Percentiles rank a stretch among this genome's conserved stretches.
Evolutionary conservation across 2,888 invertebrate genomes (phyloP).

Genomic region (Agrochola litura): DNA sequence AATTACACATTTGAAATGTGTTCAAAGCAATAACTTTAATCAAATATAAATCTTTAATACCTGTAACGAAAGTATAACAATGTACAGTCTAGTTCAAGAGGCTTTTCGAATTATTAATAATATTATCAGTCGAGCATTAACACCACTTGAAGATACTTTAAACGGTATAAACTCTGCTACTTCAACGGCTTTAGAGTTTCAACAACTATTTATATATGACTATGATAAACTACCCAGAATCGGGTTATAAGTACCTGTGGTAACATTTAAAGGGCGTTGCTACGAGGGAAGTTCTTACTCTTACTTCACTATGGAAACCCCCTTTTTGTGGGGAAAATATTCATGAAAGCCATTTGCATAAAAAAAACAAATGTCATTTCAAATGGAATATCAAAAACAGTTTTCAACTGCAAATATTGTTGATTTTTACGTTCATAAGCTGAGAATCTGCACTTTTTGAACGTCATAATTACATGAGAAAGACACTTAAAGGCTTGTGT

Average conservation of each 20-base stretch:
- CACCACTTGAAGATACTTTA: slow-evolving; percentile 41
- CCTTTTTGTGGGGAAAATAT: background rate
- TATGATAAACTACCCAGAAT: background rate
- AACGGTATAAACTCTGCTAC: slow-evolving; percentile 31
- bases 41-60: background rate
- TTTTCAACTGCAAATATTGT: no score
- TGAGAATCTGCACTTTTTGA: background rate
- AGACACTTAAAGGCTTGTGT: no score
- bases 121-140: slow-evolving; percentile 45
- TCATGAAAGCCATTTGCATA: background rate
- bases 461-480: background rate
- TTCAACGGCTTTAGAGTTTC: slow-evolving; percentile 49
- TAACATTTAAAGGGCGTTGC: slow-evolving; percentile 23
- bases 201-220: slow-evolving; percentile 3
- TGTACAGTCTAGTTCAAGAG: slow-evolving; percentile 22
- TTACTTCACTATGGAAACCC: background rate
- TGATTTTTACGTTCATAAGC: background rate
- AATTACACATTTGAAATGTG: background rate
- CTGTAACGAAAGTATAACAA: background rate
- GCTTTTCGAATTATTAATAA: slow-evolving; percentile 35
- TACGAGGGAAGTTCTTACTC: background rate
- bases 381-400: background rate
- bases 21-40: background rate
- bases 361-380: background rate
- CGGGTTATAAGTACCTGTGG: background rate